Conservation (phyloP, 2,888 invertebrate species). For the Troides oblongomaculatus region DNA sequence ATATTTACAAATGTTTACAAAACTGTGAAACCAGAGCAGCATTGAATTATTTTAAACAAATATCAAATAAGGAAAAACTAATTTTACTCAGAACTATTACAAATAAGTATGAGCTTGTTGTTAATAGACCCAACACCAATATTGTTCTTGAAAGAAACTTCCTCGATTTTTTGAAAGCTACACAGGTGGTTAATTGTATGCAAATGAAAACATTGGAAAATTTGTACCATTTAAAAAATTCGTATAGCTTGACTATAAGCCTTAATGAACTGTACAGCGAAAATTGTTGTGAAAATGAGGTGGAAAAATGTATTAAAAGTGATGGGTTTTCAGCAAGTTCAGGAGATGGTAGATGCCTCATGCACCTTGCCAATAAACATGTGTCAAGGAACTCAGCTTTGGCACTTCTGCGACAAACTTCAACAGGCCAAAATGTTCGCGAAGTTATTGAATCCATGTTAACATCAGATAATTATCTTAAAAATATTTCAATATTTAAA, state of each 20-base stretch:
- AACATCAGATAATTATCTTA: conserved; percentile 37
- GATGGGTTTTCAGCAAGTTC: conserved; percentile 47
- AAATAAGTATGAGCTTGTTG: conserved; percentile 67
- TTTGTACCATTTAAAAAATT: conserved; percentile 68
- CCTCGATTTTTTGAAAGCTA: conserved; percentile 71
- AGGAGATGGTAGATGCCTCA: conserved; percentile 51
- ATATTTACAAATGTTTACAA: conserved; percentile 63
- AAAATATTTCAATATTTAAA: conserved; percentile 46
- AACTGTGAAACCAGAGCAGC: conserved; percentile 63
- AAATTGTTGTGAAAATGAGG: conserved; percentile 43
- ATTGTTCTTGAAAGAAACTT: conserved; percentile 63
- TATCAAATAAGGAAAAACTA: conserved; percentile 53
- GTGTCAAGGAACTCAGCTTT: conserved; percentile 47
- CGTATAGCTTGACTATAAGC: conserved; percentile 51
- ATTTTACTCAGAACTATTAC: conserved; percentile 55
- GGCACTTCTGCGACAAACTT: conserved; percentile 53
- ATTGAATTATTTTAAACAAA: conserved; percentile 57
- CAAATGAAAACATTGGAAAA: conserved; percentile 58
- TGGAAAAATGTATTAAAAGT: conserved; percentile 45
- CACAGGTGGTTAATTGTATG: conserved; percentile 48
- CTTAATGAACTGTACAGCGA: conserved; percentile 60
- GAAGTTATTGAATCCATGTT: conserved; percentile 59
- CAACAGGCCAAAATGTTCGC: conserved; percentile 56
- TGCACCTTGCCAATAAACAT: conserved; percentile 49
- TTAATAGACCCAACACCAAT: conserved; percentile 46